Evolutionary conservation across 2,113 vertebrate species (phyloP).

Genomic region (Macaca nemestrina): DNA sequence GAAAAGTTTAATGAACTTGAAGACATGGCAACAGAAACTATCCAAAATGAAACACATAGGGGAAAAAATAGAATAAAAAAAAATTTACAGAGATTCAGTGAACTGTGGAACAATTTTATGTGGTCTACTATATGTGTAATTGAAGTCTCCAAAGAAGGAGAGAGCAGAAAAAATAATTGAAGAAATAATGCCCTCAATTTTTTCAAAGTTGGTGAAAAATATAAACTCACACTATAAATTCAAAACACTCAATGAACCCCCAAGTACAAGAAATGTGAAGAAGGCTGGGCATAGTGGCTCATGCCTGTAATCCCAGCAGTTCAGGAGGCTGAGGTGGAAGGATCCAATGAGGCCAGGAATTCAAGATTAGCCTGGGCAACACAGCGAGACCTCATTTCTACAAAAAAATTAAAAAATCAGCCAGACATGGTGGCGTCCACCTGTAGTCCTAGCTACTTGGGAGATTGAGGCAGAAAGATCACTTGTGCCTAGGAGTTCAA

Average conservation of each 20-base stretch:
- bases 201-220: neutral
- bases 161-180: neutral
- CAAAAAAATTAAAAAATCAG: too few species aligned
- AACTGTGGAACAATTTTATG: neutral
- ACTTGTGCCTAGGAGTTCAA: too few species aligned
- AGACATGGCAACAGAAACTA: neutral
- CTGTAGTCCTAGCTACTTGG: too few species aligned
- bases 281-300: too few species aligned
- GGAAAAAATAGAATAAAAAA: neutral
- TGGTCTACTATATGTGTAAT: neutral
- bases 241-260: neutral
- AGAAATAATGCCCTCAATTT: neutral
- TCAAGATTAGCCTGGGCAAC: too few species aligned
- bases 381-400: too few species aligned
- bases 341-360: too few species aligned
- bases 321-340: too few species aligned
- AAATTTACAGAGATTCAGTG: neutral
- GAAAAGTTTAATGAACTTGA: neutral
- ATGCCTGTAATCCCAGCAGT: too few species aligned
- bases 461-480: too few species aligned
- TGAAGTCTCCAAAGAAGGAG: neutral
- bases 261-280: neutral
- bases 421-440: too few species aligned
- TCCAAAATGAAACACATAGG: neutral
- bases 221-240: neutral